Base-by-base conservation (phyloP, 2,113 vertebrate species). In the Stictonetta naevosa region DNA sequence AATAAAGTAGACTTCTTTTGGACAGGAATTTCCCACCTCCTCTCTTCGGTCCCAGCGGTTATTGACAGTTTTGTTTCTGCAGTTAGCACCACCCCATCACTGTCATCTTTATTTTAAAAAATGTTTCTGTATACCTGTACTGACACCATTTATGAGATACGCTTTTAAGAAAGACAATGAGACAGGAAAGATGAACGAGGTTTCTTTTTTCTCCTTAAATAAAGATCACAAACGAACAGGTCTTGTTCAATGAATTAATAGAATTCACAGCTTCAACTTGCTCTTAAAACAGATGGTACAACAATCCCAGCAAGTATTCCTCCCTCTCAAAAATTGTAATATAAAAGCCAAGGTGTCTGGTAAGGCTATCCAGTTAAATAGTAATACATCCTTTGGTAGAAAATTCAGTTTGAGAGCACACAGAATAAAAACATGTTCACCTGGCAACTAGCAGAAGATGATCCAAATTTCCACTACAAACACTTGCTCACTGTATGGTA, bases 311-410 rank as follows among this genome's bases (percentile, higher is more conserved):
- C 40, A 83, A 93, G 52, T 29, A 46, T 77, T 53, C 26, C 50
- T 71, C 21, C 50, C 44, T 86, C 69, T 81, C n/a, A 69, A 59
- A 63, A 73, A 36, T 6, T 13, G 11, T 2, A 69, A n/a, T 10
- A 46, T 20, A 66, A 72, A 94, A 92, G 78, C 48, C 48, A 93
- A 66, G n/a, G 60, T 91, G 25, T n/a, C 53, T 84, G 69, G n/a
- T 56, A 94, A 56, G 15, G 29, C 33, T 71, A 4, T 6, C 31
- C 48, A 64, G 53, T 69, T 22, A 71, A 50, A 75, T 13, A 8
- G 28, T 13, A 82, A 82, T 1, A 85, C 3, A 46, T 33, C 4
- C 44, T 93, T 58, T 50, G 40, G 79, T 71, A 10, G 60, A 64
- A 63, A 88, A 83, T 34, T 71, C 76, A 31, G 13, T 29, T 40